Percentiles rank a stretch among this genome's conserved stretches.
These are phyloP conservation scores for Clanis bilineata DNA, from an alignment of 2,888 invertebrate genomes.

Conservation along the genomic window DNA sequence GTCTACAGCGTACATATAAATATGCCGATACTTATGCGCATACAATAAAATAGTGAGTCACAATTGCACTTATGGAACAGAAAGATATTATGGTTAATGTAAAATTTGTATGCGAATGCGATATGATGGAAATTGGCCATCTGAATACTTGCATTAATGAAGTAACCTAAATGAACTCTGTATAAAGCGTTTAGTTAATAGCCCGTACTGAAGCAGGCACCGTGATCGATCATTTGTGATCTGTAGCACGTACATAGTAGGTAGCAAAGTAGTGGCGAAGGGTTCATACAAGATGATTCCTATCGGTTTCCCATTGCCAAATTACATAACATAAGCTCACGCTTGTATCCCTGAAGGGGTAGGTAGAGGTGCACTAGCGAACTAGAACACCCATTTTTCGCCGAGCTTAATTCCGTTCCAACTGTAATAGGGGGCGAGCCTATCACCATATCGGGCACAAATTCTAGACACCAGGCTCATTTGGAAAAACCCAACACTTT, in stretches of 20 bases:
- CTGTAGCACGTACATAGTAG: constrained; percentile 47
- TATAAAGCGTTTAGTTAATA: constrained; percentile 51
- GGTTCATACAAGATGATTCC: no score
- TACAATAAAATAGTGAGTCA: constrained; percentile 7
- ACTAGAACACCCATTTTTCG: no score
- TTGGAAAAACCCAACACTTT: no score
- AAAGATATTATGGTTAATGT: constrained; percentile 16
- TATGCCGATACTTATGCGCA: constrained; percentile 13
- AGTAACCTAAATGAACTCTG: constrained; percentile 42
- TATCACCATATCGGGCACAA: no score
- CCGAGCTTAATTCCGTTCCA: no score
- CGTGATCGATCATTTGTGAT: constrained; percentile 55
- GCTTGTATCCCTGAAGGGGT: no score
- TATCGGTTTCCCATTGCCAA: no score
- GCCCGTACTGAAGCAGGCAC: constrained; percentile 52
- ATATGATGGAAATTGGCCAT: constrained; percentile 38
- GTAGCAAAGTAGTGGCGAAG: no score
- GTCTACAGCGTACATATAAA: neutral
- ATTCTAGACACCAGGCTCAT: no score
- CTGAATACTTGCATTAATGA: constrained; percentile 27
- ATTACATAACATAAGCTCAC: no score
- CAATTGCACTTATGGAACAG: constrained; percentile 6
- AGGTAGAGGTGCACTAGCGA: no score
- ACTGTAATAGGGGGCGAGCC: no score
- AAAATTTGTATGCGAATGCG: constrained; percentile 25